Evolutionary conservation across 2,888 invertebrate genomes (phyloP).

Genomic region (Caenorhabditis virilis): DNA sequence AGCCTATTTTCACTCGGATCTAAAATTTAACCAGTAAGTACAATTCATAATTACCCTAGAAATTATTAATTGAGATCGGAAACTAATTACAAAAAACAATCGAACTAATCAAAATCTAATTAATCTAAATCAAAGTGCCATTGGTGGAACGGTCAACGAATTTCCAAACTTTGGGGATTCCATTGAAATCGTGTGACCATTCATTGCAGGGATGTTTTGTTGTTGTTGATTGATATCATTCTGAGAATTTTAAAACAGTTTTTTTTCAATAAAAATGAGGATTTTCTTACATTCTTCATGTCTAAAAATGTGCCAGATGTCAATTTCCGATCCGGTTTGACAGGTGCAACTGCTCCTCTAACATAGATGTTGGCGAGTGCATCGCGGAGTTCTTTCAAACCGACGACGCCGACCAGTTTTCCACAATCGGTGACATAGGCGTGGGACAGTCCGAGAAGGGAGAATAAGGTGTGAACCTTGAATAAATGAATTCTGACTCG

Average conservation of each 20-base stretch:
- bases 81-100: conserved; percentile 14
- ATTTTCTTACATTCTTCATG: conserved; percentile 5
- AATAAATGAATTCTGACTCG: too few species aligned
- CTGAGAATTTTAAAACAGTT: conserved; percentile 4
- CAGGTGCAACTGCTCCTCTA: conserved; percentile 47
- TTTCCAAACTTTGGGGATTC: conserved; percentile 36
- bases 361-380: conserved; percentile 54
- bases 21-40: too few species aligned
- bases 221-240: conserved; percentile 17
- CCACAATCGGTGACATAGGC: conserved; percentile 59
- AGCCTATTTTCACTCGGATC: too few species aligned
- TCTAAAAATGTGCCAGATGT: conserved; percentile 37
- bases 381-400: conserved; percentile 54
- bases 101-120: conserved; percentile 3
- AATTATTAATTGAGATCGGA: neutral
- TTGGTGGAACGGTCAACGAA: conserved; percentile 33
- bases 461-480: conserved; percentile 54
- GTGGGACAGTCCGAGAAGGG: conserved; percentile 54
- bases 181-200: conserved; percentile 12
- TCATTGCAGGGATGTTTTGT: neutral
- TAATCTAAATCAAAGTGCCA: conserved; percentile 21
- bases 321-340: conserved; percentile 40
- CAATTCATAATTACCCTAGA: too few species aligned
- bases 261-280: neutral
- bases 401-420: conserved; percentile 54